Base-by-base conservation (phyloP, 2,113 vertebrate genomes). In the Triplophysa rosa region DNA sequence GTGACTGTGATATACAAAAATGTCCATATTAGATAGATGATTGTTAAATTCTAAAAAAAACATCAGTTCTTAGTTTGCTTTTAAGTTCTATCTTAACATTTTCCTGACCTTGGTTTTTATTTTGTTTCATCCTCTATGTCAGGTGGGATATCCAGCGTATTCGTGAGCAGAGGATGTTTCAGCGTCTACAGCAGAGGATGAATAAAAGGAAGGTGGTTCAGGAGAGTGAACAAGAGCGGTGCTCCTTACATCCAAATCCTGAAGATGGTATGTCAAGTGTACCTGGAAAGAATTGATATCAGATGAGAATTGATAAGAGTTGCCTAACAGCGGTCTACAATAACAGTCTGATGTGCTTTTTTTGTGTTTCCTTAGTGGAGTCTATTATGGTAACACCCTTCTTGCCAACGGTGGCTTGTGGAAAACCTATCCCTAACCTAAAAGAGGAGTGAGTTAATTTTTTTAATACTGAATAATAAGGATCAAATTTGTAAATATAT, bases 121-220 rank as follows among this genome's bases (percentile, higher is more conserved):
- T 56, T 9, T 0, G 7, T 40, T 37, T 56, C 56, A 23, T 13
- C 61, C 11, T 14, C 9, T 40, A 23, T 65, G 13, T 45, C 78
- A 96, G 95, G 86, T 96, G 95, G 95, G 95, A 96, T 90, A 95
- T 96, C 77, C 95, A 96, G 89, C 92, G 95, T 80, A 95, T 96
- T 90, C 93, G 95, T 86, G 95, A 96, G 86, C 95, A 96, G 93
- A 90, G 95, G 85, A 95, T 95, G 85, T 91, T 96, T 52, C 95
- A 96, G 86, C 91, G 95, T 85, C 89, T 96, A 70, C 95, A 95
- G 90, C 93, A 95, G 89, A 92, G 95, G 86, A 95, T 95, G 94
- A 95, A 95, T 90, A 94, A 94, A 91, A 95, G 95, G 89, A 95
- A 95, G 91, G 94, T 94, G 87, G 94, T 93, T 89, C 95, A 94